Percentiles rank a stretch among this genome's conserved stretches.
phyloP scores from a whole-genome alignment of 2,113 vertebrate species.

The Erinaceus europaeus region DNA sequence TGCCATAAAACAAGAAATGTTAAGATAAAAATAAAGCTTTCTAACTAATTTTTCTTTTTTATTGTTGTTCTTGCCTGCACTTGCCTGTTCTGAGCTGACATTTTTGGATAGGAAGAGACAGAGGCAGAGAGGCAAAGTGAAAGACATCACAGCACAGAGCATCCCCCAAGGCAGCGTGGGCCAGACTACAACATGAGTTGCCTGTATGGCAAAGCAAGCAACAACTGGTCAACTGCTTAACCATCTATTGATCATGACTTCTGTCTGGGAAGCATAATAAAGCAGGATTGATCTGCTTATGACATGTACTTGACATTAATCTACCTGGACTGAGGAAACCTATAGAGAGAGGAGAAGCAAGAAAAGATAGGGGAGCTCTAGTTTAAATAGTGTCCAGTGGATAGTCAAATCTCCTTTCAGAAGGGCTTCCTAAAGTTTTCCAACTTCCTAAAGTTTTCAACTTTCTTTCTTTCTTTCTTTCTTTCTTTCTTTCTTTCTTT shows the following conservation, averaged over 20 bases:
- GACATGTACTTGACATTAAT: neutral
- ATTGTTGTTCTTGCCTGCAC: too few species aligned
- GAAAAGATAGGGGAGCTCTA: neutral
- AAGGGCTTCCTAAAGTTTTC: too few species aligned
- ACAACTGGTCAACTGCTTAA: constrained; percentile 22
- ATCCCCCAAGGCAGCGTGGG: too few species aligned
- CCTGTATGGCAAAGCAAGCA: too few species aligned
- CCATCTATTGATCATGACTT: neutral
- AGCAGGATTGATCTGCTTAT: neutral
- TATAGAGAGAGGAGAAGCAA: too few species aligned
- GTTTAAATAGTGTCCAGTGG: neutral
- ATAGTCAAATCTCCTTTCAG: neutral
- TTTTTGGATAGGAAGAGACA: too few species aligned
- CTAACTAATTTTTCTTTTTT: neutral
- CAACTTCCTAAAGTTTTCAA: neutral
- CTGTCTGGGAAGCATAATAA: neutral
- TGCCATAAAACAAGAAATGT: neutral
- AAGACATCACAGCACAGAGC: too few species aligned
- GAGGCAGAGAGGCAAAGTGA: too few species aligned
- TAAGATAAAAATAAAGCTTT: constrained; percentile 2
- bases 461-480: neutral
- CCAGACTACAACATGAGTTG: too few species aligned
- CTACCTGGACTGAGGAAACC: neutral
- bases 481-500: neutral
- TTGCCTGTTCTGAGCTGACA: too few species aligned